Base-by-base conservation (phyloP, 2,888 invertebrate genomes). In the Phlogophora meticulosa region DNA sequence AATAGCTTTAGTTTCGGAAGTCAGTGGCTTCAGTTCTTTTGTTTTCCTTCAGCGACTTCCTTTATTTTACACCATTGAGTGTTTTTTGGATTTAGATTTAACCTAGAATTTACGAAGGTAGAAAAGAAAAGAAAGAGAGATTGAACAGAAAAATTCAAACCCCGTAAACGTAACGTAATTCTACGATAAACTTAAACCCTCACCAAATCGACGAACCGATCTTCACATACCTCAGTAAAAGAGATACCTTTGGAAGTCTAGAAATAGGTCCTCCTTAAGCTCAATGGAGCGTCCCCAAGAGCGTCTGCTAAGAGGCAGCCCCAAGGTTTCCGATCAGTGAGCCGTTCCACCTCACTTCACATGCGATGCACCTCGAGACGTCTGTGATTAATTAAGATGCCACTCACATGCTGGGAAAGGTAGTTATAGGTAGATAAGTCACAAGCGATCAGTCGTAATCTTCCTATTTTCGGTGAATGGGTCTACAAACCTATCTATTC, bases 251-350 rank as follows among this genome's bases (percentile, higher is more conserved):
- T 43, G 43, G 38, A 22, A 45, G 45, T 46, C 32, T 68, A 53
- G 40, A 51, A 51, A 45, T 45, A 45, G 45, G 22, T 49, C 38
- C 40, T 62, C 45, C 60, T 76, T 62, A 48, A 36, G 69, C 43
- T 63, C 78, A 76, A 81, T 76, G 45, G 51, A 67, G 67, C 64
- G 66, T 22, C 22, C 45, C 56, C 43, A 34, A 66, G 69, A 62
- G 69, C 51, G 43, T 68, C 72, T 72, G 58, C 22, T 9, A 53
- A 36, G 59, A 20, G 34, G 2, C 28, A 38, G 24, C 28, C 22
- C 48, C 49, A 40, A 49, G 59, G 70, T 49, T 53, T 40, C 71
- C 59, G 62, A 74, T 80, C 56, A 62, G 32, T 58, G 71, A 49
- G 59, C 43, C 55, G 46, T 74, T 79, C 59, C 53, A 63, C 52